Base-by-base conservation (phyloP, 2,797 vertebrate species). In the Coregonus sp. region DNA sequence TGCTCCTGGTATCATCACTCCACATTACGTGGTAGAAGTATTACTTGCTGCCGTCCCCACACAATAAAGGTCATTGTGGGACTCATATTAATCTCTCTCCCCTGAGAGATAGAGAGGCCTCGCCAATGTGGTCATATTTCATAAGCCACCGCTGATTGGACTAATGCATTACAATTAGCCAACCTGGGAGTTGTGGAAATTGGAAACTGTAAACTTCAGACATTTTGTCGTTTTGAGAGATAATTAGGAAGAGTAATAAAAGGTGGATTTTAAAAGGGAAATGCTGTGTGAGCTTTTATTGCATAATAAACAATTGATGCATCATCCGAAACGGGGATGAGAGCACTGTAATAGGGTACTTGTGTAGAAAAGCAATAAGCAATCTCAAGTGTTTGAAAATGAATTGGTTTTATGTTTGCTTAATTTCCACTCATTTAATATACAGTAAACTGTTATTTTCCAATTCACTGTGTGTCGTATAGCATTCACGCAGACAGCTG, bases 401-500 rank as follows among this genome's bases (percentile, higher is more conserved):
- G 2, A 12, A 25, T 63, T 63, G 40, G 40, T 47, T 47, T 47
- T 47, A 11, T 47, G 59, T 63, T 63, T 63, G 7, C 11, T 63
- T 25, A 25, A 63, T 63, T 63, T 25, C 9, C 9, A 29, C n/a
- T 25, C 20, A 25, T 9, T 18, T 25, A 63, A 29, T 47, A 47
- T 47, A 47, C 40, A 12, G 9, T 47, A 47, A 61, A 61, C n/a
- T 61, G 1, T n/a, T n/a, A 6, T 61, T 3, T 11, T 9, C n/a
- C n/a, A 47, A 47, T 47, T 47, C 9, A 9, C 40, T 12, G 40
- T 47, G 40, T 47, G 40, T 47, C 2, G 2, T 47, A 11, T 47
- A 47, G 50, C 68, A 65, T 35, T 70, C n/a, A 35, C 14, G 12
- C 56, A 67, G 65, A n/a, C 65, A 52, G 70, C 77, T 77, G 77